Percentiles rank a stretch among this genome's conserved stretches.
Conservation (phyloP, 2,113 vertebrate species). For the Agapornis roseicollis region DNA sequence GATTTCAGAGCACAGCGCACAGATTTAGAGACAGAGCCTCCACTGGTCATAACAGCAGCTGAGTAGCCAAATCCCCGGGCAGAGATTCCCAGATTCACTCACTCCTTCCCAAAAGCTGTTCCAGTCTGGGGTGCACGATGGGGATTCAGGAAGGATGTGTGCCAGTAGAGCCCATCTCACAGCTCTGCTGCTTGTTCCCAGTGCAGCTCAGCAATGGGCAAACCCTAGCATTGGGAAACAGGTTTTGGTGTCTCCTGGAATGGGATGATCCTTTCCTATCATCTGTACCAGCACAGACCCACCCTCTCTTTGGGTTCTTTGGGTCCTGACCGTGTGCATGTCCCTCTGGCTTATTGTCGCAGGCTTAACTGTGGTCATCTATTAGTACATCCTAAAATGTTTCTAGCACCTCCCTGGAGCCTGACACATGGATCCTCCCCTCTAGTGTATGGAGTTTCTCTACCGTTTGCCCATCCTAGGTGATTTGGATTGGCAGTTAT, state of each 20-base stretch:
- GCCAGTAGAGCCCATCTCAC: neutral
- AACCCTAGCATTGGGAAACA: fast-evolving
- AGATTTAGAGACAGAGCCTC: neutral
- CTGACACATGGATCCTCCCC: neutral
- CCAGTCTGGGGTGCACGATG: fast-evolving
- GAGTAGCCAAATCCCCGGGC: neutral
- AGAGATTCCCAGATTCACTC: neutral
- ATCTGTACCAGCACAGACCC: fast-evolving
- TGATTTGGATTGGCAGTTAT: neutral
- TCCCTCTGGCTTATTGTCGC: neutral
- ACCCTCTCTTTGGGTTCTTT: neutral
- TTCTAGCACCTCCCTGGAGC: neutral
- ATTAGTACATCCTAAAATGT: neutral
- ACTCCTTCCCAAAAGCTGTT: neutral
- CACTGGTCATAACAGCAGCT: neutral
- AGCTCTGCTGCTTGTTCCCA: fast-evolving
- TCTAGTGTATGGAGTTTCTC: neutral
- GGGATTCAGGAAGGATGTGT: neutral
- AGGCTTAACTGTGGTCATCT: neutral
- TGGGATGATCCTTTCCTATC: neutral
- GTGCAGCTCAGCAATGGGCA: fast-evolving
- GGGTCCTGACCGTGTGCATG: neutral
- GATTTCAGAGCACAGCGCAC: neutral
- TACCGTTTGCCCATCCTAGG: neutral
- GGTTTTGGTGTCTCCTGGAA: neutral